phyloP scores from a whole-genome alignment of 2,797 vertebrate species.

The Acropternis orthonyx region DNA sequence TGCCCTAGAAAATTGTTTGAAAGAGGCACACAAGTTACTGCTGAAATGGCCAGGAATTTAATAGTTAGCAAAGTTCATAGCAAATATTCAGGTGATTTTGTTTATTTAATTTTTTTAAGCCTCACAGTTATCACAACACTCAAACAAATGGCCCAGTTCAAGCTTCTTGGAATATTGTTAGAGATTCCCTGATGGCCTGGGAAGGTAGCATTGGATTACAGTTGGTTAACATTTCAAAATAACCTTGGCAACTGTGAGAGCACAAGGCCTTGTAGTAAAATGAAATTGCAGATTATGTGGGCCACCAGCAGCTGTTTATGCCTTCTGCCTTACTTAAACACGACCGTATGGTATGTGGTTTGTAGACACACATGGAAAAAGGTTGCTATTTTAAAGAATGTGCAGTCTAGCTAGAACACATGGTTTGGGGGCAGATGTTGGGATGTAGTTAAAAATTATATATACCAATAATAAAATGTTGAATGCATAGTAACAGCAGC shows the following conservation, averaged over 20 bases:
- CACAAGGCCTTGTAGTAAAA: neutral
- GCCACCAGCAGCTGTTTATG: neutral
- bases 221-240: neutral
- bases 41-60: neutral
- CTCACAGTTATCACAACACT: neutral
- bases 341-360: neutral
- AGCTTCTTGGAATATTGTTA: neutral
- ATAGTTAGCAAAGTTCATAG: neutral
- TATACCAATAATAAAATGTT: neutral
- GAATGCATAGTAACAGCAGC: neutral
- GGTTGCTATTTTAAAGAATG: conserved; percentile 8
- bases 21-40: neutral
- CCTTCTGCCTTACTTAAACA: conserved; percentile 22
- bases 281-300: neutral
- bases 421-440: conserved; percentile 43
- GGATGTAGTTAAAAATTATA: neutral
- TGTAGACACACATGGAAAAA: neutral
- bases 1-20: neutral
- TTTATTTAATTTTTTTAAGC: neutral
- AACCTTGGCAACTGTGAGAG: neutral
- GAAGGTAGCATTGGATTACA: neutral
- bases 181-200: neutral
- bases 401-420: conserved; percentile 32
- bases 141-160: neutral
- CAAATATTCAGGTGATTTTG: neutral